These are phyloP conservation scores for Holacanthella duospinosa DNA, from an alignment of 2,888 invertebrate genomes.

Conservation along the genomic window DNA sequence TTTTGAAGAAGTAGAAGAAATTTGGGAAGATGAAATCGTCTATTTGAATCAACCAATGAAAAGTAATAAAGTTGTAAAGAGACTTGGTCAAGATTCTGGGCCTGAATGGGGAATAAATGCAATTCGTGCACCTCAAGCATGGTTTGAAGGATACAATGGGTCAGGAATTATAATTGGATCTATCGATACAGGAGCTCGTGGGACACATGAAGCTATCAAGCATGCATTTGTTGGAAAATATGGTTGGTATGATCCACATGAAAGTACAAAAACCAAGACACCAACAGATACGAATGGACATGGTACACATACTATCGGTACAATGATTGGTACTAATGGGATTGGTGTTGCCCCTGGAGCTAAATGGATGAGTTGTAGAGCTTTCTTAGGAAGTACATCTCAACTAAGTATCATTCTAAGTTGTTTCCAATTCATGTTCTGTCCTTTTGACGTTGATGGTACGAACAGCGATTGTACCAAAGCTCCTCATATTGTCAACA, in stretches of 20 bases:
- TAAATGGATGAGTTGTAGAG: conserved; percentile 4
- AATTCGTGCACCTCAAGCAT: not conserved
- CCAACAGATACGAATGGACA: not conserved
- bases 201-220: not conserved
- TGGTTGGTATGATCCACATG: conserved; percentile 7
- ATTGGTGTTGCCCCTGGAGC: conserved; percentile 7
- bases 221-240: not conserved
- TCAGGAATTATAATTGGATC: not conserved
- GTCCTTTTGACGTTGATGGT: conserved; percentile 7
- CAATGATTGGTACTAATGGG: not conserved
- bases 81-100: not conserved
- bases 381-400: not conserved
- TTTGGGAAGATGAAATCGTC: not conserved
- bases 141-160: not conserved
- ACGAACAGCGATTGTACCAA: not conserved
- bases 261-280: not conserved
- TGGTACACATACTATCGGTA: conserved; percentile 5
- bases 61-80: not conserved
- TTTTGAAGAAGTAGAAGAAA: not conserved
- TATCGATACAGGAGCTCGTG: conserved; percentile 3
- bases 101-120: not conserved
- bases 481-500: conserved; percentile 8
- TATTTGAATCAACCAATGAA: not conserved
- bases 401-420: not conserved
- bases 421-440: conserved; percentile 8